A percentile compares a stretch with the other conserved stretches of the same genome.
Conservation (phyloP, 53 echinoderm and acorn worm genomes). For the Temnopleurus reevesii region DNA sequence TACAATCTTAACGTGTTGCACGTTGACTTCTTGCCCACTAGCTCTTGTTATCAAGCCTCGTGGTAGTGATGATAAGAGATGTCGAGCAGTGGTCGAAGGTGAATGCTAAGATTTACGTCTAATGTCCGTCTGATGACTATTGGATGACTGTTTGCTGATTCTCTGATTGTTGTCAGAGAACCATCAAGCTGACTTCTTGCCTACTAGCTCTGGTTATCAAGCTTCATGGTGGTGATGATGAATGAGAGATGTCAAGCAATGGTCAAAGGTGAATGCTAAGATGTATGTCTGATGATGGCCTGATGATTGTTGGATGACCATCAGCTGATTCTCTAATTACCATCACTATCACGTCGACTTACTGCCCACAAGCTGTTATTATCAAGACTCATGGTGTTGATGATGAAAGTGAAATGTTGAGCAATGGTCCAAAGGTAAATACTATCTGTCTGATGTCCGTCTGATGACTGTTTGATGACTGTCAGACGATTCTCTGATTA, state of each 20-base stretch:
- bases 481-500: no score
- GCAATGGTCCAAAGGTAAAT: no score
- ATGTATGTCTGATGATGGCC: no score
- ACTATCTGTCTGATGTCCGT: no score
- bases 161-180: no score
- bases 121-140: not conserved
- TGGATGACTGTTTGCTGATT: no score
- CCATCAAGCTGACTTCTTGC: slow-evolving; percentile 54
- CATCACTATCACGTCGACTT: slow-evolving; percentile 60
- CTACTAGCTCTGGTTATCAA: not conserved
- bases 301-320: no score
- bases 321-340: no score
- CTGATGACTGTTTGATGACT: not conserved
- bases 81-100: no score
- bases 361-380: not conserved
- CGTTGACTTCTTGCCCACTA: slow-evolving; percentile 50
- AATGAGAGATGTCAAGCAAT: slow-evolving; percentile 9
- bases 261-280: slow-evolving; percentile 14
- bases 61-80: not conserved
- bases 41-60: not conserved
- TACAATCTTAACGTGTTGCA: slow-evolving; percentile 53
- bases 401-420: not conserved
- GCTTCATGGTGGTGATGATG: not conserved
- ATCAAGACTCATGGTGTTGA: not conserved
- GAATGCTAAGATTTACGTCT: no score